phyloP scores from a whole-genome alignment of 2,113 vertebrate species.

The Motacilla tschutschensis region DNA sequence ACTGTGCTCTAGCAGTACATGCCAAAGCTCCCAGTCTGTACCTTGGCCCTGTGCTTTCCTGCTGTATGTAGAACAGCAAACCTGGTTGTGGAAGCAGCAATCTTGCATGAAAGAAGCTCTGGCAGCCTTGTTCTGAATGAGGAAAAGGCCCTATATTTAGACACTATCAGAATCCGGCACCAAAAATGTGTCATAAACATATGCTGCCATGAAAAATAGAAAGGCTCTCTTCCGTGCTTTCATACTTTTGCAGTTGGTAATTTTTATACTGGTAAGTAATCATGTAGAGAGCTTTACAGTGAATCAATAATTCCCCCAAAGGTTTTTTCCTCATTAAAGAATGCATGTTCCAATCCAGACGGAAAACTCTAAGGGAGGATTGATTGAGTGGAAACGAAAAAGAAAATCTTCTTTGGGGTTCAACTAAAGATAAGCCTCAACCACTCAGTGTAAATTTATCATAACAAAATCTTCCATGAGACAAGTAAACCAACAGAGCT shows the following conservation, averaged over 20 bases:
- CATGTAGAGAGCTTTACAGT: not conserved
- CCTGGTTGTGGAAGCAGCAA: not conserved
- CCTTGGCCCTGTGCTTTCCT: not conserved
- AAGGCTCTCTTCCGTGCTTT: not conserved
- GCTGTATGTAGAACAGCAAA: not conserved
- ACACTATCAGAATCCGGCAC: not conserved
- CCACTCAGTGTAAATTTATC: not conserved
- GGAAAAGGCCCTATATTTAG: conserved; percentile 13
- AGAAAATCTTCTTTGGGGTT: not conserved
- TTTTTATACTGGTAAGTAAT: conserved; percentile 14
- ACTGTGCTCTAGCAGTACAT: not conserved
- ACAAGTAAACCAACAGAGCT: conserved; percentile 1
- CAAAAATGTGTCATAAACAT: conserved; percentile 40
- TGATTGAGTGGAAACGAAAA: not conserved
- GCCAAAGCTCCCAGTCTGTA: no score
- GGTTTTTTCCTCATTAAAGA: conserved; percentile 26
- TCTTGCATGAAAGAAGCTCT: not conserved
- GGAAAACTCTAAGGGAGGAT: not conserved
- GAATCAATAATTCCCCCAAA: conserved; percentile 2
- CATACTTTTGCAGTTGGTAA: not conserved
- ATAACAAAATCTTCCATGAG: not conserved
- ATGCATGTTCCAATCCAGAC: not conserved
- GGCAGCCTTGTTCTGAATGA: conserved; percentile 12
- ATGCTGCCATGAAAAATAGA: not conserved
- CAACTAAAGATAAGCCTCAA: conserved; percentile 11